These are phyloP conservation scores for Rafetus swinhoei DNA, from an alignment of 2,113 vertebrate genomes.

Conservation along the genomic window DNA sequence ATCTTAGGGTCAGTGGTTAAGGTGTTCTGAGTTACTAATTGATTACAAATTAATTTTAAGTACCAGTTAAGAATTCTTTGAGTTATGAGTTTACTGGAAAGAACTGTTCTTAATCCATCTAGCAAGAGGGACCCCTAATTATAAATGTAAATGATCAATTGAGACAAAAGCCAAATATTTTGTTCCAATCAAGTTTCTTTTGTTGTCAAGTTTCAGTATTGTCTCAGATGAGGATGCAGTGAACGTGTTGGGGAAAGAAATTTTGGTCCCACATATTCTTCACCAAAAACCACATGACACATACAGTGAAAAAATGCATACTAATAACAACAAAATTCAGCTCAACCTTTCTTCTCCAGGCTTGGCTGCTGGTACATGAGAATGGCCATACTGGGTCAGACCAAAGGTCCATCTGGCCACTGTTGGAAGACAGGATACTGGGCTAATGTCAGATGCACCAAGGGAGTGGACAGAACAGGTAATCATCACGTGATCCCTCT, in stretches of 20 bases:
- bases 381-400: too few relatives aligned
- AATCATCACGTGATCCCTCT: too few relatives aligned
- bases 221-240: background rate
- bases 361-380: background rate
- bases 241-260: background rate
- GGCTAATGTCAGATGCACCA: too few relatives aligned
- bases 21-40: background rate
- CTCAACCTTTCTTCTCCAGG: background rate
- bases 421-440: too few relatives aligned
- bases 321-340: background rate
- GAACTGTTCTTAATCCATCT: background rate
- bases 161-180: background rate
- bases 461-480: too few relatives aligned
- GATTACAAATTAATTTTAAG: background rate
- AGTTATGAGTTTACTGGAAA: background rate
- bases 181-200: background rate
- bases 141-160: background rate
- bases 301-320: background rate
- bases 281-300: background rate
- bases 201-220: background rate
- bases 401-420: too few relatives aligned
- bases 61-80: background rate
- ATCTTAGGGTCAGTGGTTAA: background rate
- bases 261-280: background rate
- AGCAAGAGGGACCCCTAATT: background rate